Conservation (phyloP, 2,797 vertebrate species). For the Champsocephalus esox region DNA sequence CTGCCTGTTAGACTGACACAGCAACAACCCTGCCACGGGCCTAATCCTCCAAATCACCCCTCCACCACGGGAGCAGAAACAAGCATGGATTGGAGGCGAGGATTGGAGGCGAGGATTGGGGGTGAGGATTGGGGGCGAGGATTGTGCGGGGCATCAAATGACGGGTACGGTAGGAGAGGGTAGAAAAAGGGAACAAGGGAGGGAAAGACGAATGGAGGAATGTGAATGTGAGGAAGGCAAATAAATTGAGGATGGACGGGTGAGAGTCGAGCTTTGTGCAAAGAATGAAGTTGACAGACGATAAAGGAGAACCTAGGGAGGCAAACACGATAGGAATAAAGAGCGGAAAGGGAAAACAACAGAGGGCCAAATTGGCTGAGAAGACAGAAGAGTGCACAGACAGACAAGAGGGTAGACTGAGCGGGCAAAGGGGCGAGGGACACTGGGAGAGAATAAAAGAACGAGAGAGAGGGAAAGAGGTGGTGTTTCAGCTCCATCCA, state of each 20-base stretch:
- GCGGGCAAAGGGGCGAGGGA: conserved; percentile 35
- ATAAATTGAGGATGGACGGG: conserved; percentile 29
- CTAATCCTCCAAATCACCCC: conserved; percentile 81
- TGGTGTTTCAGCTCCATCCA: conserved; percentile 79
- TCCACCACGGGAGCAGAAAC: conserved; percentile 69
- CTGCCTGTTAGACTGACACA: conserved; percentile 81
- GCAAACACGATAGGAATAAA: conserved; percentile 35
- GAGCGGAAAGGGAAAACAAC: conserved; percentile 46
- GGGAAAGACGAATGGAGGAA: conserved; percentile 22
- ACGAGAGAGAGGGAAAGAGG: conserved; percentile 42
- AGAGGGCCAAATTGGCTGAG: conserved; percentile 68
- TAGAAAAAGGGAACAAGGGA: not conserved
- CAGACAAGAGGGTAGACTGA: conserved; percentile 29
- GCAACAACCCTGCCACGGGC: conserved; percentile 78
- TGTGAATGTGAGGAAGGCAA: conserved; percentile 8
- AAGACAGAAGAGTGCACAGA: conserved; percentile 41
- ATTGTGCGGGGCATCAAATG: conserved; percentile 57
- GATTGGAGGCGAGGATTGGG: not conserved
- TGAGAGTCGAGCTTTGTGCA: conserved; percentile 35
- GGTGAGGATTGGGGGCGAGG: conserved; percentile 23
- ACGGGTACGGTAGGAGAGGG: conserved; percentile 23
- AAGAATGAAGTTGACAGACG: conserved; percentile 33
- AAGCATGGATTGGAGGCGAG: conserved; percentile 16
- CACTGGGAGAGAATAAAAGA: conserved; percentile 37
- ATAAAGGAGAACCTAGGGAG: conserved; percentile 41